Evolutionary conservation across 2,888 invertebrate species (phyloP), one percentile per base, ranked within the genome.

Genomic region (Pseudeuparius sepicola): DNA sequence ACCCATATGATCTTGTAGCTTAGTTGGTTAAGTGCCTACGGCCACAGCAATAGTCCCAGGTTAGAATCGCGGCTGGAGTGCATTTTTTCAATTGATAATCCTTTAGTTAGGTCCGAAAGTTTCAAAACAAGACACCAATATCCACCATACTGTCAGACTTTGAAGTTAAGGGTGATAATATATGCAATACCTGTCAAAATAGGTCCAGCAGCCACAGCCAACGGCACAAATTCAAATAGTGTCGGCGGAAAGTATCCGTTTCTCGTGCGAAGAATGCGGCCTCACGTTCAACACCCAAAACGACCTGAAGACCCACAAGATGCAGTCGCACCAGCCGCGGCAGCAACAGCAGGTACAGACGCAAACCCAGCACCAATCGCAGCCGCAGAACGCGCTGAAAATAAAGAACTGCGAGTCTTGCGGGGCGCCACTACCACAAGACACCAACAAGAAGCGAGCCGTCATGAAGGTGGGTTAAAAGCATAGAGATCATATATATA

Each of bases 191-290:
- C n/a, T 20, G 20, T 20, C n/a, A 6, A 6, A 20, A 20, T 40
- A 54, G 47, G 54, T 55, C 10, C 59, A 58, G 34, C 63, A 61
- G 39, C 54, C 57, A 4, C 58, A 56, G 20, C 63, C 61, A 39
- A 57, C 60, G 3, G 59, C 71, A 2, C 71, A 72, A 46, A 72
- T 73, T 44, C 72, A 73, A 58, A 72, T 73, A 24, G 71, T 73
- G 2, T 66, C 71, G 3, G 70, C 72, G 1, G 72, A 72, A 51
- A 49, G 64, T 6, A 63, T 64, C 30, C 47, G 61, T 27, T 61
- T 50, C 43, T 60, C 62, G 1, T 64, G 64, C 35, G 63, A 63
- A 37, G 63, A 64, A 45, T 64, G 64, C 39, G 63, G 63, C 2
- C 46, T 62, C 16, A 62, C 62, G 1, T 63, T 62, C 41, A 51